Base-by-base conservation (phyloP, 2,888 invertebrate species). In the Eupithecia vulgata region DNA sequence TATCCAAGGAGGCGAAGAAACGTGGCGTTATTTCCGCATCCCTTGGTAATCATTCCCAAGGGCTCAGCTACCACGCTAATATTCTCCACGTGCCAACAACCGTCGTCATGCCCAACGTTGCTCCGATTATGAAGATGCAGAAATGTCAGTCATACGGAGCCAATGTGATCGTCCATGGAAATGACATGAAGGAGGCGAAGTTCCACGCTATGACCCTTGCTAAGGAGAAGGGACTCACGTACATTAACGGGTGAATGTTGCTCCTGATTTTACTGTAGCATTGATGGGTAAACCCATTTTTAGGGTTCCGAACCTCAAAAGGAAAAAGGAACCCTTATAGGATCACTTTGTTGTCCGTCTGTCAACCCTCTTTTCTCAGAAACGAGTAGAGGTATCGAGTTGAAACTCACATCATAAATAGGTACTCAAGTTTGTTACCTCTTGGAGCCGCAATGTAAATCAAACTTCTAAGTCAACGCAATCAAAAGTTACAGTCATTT, bases 101-200 rank as follows among this genome's bases (percentile, higher is more conserved):
- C 0, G 98, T 99, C 7, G 97, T 99, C n/a, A 99, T 99, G 99
- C 99, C 99, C 0, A 96, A 96, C 59, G 96, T 98, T 0, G 99
- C 99, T 0, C 99, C 99, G 0, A 97, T 99, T 73, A 99, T 99
- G 98, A 99, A 99, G 93, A 97, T 99, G 67, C 96, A 98, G 84
- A 96, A 97, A 77, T 99, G 99, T 87, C 95, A 96, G 70, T 96
- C 96, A 69, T 97, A 96, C 86, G 97, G 97, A 8, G 99, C 99
- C 1, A 96, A 96, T 67, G 98, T 99, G 10, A 95, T 99, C 35
- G 95, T 98, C 17, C 95, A 96, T 76, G 99, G 99, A 2, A 93
- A 95, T 65, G 97, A 98, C 84, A 97, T 99, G 96, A 96, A 95
- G 59, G 98, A 98, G 89, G 97, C 98, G 0, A 98, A 97, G 87